Conservation (phyloP, 2,888 invertebrate species). For the Ctenicera cuprea region DNA sequence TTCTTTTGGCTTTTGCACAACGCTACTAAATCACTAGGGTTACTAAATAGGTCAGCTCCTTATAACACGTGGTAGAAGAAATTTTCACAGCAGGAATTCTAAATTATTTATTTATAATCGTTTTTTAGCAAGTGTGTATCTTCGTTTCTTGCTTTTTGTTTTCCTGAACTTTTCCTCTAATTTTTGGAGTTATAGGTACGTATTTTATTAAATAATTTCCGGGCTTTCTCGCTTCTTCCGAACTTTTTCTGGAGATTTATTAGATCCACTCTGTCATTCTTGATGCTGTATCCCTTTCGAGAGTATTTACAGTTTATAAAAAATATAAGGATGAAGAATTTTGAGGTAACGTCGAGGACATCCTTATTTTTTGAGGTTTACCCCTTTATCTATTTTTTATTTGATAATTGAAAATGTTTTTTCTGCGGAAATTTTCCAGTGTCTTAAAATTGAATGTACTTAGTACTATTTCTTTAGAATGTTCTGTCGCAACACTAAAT, state of each 20-base stretch:
- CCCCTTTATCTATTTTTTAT: background rate
- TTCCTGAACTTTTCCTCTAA: constrained; percentile 16
- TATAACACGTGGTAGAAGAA: constrained; percentile 10
- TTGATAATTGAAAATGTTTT: too few species aligned
- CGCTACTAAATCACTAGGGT: constrained; percentile 21
- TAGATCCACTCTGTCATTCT: constrained; percentile 22
- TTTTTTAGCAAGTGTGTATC: background rate
- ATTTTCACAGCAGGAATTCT: background rate
- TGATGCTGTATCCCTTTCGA: constrained; percentile 20
- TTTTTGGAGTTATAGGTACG: background rate
- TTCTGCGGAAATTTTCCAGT: too few species aligned
- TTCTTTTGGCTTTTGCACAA: constrained; percentile 6
- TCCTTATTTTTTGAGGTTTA: background rate
- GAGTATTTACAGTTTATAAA: background rate
- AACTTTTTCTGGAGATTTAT: constrained; percentile 30
- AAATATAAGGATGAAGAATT: background rate
- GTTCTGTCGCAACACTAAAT: constrained; percentile 17
- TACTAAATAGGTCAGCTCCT: constrained; percentile 22
- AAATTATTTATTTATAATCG: constrained; percentile 15
- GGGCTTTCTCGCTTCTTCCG: constrained; percentile 25
- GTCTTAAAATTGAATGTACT: too few species aligned
- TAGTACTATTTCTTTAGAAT: too few species aligned
- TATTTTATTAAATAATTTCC: constrained; percentile 39
- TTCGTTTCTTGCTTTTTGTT: background rate
- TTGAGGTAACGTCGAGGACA: background rate